Evolutionary conservation across 1,140 invertebrate genomes (phyloP), one percentile per base, ranked within the genome.

Genomic region (Scaptomyza graminum): DNA sequence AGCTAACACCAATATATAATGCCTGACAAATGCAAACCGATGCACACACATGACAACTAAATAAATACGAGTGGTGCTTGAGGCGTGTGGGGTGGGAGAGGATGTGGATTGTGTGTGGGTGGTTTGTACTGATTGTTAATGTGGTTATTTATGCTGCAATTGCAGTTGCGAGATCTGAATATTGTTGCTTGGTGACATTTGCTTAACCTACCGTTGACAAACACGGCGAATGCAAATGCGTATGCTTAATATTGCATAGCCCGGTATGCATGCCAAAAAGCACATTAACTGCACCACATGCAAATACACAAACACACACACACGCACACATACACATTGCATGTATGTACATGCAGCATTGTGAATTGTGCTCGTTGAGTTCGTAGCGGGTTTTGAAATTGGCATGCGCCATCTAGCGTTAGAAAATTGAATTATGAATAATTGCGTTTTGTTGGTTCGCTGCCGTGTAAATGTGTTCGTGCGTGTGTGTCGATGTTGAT

Each of bases 361-460:
- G 13, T 34, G 50, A 47, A 74, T 74, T 87, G 69, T 60, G 74
- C 52, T 34, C 52, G 55, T 63, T 63, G 67, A 50, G 73, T 55
- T 28, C 56, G 74, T 64, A 78, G 60, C 55, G 72, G 78, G 55
- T 31, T 57, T 46, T 69, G 60, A 82, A 87, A 87, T 87, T 67
- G 74, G 65, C 67, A 67, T 65, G 82, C 74, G 52, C 75, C 78
- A 63, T 74, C 82, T 72, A 78, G 67, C 74, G 75, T 70, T 85
- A 47, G 64, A 72, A 87, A 87, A 85, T 85, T 85, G 78, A 88
- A 85, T 85, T 85, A 85, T 85, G 83, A 85, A 85, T 85, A 85
- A 85, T 85, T 82, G 67, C 74, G 78, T 61, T 74, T 78, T 76
- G 44, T 67, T 54, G 43, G 44, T 25, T 47, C 47, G 12, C 18